These are phyloP conservation scores for Palaemon carinicauda DNA, from an alignment of 1,140 invertebrate genomes.

Conservation along the genomic window DNA sequence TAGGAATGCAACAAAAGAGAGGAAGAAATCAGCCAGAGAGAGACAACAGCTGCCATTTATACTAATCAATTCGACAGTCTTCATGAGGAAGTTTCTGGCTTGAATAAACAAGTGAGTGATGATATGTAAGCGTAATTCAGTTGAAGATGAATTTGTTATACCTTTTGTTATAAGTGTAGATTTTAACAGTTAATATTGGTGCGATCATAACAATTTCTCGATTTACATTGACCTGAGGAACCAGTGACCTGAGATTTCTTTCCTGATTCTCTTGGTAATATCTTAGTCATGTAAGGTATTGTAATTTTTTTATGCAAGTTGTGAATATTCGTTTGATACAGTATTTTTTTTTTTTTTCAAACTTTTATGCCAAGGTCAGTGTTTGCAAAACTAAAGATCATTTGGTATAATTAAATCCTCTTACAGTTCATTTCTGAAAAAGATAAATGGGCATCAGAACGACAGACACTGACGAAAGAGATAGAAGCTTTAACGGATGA, in stretches of 20 bases:
- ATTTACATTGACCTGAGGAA: no score
- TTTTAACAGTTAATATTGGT: no score
- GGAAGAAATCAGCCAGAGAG: conserved; percentile 27
- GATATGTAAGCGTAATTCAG: no score
- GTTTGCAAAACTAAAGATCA: background rate
- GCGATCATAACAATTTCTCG: no score
- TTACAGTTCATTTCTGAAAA: conserved; percentile 25
- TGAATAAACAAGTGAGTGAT: conserved; percentile 22
- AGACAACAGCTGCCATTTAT: conserved; percentile 14
- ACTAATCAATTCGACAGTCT: conserved; percentile 36
- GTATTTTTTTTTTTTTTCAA: no score
- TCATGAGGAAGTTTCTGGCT: conserved; percentile 7
- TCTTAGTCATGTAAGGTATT: no score
- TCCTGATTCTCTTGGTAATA: no score
- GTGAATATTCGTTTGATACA: no score
- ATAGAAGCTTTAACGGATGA: background rate
- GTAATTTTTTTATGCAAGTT: no score
- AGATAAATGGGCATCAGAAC: conserved; percentile 22
- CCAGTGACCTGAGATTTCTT: no score
- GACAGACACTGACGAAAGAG: background rate
- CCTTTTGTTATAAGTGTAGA: no score
- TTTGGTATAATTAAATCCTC: background rate
- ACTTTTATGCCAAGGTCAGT: background rate
- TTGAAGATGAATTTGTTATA: no score
- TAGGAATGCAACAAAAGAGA: conserved; percentile 42